Base-by-base conservation (phyloP, 2,888 invertebrate species). In the Leptodirus hochenwartii region DNA sequence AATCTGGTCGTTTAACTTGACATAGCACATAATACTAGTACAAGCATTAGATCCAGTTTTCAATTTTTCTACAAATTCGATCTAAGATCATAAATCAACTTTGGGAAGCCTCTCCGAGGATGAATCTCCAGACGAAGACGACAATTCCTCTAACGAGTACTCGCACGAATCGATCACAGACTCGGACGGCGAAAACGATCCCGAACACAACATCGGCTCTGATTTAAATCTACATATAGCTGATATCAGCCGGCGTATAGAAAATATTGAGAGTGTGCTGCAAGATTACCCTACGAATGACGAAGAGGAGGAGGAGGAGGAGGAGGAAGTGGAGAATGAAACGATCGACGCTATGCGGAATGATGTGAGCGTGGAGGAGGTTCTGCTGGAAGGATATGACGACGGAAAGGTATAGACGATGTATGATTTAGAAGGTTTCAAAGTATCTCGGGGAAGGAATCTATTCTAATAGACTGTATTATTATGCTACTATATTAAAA, bases 61-160 rank as follows among this genome's bases (percentile, higher is more conserved):
- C 12, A 32, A 27, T 29, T 35, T 40, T 31, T 35, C 49, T 51
- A 51, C 24, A 49, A 49, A 41, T 48, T 63, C 3, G 60, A 66
- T 0, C n/a, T n/a, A n/a, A n/a, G n/a, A n/a, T n/a, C n/a, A n/a
- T n/a, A n/a, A n/a, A n/a, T n/a, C n/a, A n/a, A 61, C 64, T 5
- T 55, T 74, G 26, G 60, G 66, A 2, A 60, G 64, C 29, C 61
- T 78, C 26, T 68, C 68, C 0, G 77, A 75, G 6, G 66, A 67
- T 41, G 59, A 59, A 27, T 56, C 58, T 6, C 68, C 64, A 5
- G 70, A 71, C 1, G 66, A 65, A 11, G 64, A 66, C 47, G 51
- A 61, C 13, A 53, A 54, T 0, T 44, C 43, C 1, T 44, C 47
- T 3, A 43, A 45, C 15, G 45, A 46, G 27, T 43, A 38, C 14